These are phyloP conservation scores for Macrotis lagotis DNA, from an alignment of 2,113 vertebrate species.

Conservation along the genomic window DNA sequence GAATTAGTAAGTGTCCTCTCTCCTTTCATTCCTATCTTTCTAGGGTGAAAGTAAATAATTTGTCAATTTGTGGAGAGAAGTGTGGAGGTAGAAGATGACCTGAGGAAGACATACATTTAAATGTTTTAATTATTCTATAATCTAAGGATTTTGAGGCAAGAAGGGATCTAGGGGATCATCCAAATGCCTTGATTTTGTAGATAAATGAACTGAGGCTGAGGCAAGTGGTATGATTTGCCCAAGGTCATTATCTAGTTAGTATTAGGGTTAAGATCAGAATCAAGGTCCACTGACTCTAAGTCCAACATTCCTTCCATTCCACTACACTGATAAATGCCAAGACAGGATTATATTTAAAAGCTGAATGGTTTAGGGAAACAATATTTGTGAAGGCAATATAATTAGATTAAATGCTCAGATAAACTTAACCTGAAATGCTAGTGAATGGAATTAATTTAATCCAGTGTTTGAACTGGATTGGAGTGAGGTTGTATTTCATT, in stretches of 20 bases:
- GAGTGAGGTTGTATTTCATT: neutral
- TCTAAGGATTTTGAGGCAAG: neutral
- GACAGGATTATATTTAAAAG: neutral
- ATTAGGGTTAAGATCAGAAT: neutral
- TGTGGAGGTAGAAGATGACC: neutral
- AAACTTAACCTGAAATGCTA: neutral
- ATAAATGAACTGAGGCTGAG: neutral
- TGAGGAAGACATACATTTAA: neutral
- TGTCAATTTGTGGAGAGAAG: neutral
- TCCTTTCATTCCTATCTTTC: neutral
- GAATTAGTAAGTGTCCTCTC: constrained; percentile 68
- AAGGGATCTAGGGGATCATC: neutral
- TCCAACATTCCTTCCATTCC: neutral
- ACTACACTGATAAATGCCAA: neutral
- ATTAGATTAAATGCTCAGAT: neutral
- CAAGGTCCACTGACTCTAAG: neutral
- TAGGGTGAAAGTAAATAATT: neutral
- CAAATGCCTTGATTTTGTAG: neutral
- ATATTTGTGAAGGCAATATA: neutral
- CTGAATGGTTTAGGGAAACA: neutral
- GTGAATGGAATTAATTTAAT: neutral
- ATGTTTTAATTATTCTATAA: neutral
- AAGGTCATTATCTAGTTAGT: neutral
- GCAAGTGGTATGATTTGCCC: neutral
- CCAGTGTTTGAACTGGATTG: neutral